A percentile compares a stretch with the other conserved stretches of the same genome.
Evolutionary conservation across 2,888 invertebrate species (phyloP).

Genomic region (Adela reaumurella): DNA sequence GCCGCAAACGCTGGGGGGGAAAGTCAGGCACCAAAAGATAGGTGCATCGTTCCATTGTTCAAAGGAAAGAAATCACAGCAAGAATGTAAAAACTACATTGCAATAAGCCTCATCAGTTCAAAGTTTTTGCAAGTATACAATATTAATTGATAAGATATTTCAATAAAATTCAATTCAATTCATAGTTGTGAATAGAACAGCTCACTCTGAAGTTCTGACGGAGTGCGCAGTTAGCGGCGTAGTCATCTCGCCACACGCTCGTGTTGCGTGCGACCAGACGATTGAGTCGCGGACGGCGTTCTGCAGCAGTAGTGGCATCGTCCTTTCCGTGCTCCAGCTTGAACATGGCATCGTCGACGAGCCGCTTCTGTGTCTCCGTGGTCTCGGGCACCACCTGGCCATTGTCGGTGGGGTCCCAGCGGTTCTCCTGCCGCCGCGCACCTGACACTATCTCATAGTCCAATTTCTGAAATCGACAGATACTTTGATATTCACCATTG

Average conservation of each 20-base stretch:
- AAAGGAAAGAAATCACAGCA: too few relatives aligned
- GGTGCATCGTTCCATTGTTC: too few relatives aligned
- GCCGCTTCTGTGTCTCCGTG: slow-evolving; percentile 80
- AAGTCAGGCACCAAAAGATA: too few relatives aligned
- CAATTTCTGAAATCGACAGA: slow-evolving; percentile 77
- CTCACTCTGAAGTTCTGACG: slow-evolving; percentile 83
- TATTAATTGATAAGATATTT: too few relatives aligned
- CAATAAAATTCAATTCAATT: too few relatives aligned
- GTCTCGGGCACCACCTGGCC: slow-evolving; percentile 92
- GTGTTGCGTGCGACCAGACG: slow-evolving; percentile 76
- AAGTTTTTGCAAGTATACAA: too few relatives aligned
- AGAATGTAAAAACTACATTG: too few relatives aligned
- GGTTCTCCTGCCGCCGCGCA: slow-evolving; percentile 92
- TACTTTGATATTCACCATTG: too few relatives aligned
- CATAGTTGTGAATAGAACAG: too few relatives aligned
- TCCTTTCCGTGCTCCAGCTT: slow-evolving; percentile 89
- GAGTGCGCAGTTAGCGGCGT: slow-evolving; percentile 82
- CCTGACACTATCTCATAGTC: slow-evolving; percentile 96
- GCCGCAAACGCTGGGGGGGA: too few relatives aligned
- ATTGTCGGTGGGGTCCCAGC: slow-evolving; percentile 97
- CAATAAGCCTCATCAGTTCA: too few relatives aligned
- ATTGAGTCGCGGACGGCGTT: slow-evolving; percentile 69
- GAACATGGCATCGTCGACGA: slow-evolving; percentile 98
- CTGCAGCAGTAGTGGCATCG: slow-evolving; percentile 69
- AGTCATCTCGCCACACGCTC: slow-evolving; percentile 87